phyloP scores from a whole-genome alignment of 1,140 invertebrate genomes.

The Pseudomyrmex flavicornis region DNA sequence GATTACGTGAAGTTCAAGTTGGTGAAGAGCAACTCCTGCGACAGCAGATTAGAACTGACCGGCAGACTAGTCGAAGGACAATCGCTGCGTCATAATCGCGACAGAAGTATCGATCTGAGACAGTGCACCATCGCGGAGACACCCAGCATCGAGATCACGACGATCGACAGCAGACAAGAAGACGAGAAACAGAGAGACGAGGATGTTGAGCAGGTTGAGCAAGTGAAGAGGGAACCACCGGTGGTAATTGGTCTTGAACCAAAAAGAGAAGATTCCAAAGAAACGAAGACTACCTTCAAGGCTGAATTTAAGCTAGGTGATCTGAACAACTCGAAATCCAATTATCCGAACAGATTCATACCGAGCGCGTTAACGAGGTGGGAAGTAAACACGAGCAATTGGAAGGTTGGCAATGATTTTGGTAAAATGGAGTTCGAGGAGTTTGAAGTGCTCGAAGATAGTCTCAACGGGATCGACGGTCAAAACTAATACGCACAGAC shows the following conservation, averaged over 20 bases:
- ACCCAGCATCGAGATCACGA: slow-evolving; percentile 81
- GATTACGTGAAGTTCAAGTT: slow-evolving; percentile 89
- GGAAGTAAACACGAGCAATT: slow-evolving; percentile 81
- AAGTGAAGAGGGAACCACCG: slow-evolving; percentile 80
- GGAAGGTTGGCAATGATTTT: slow-evolving; percentile 86
- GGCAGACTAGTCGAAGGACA: slow-evolving; percentile 85
- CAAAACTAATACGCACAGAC: slow-evolving; percentile 45
- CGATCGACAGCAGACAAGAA: slow-evolving; percentile 73
- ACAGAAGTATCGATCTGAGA: slow-evolving; percentile 68
- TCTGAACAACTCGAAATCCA: slow-evolving; percentile 71
- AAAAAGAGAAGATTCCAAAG: slow-evolving; percentile 83
- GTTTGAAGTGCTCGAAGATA: slow-evolving; percentile 90
- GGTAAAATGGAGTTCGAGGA: slow-evolving; percentile 94
- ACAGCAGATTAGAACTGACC: slow-evolving; percentile 91
- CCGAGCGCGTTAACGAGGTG: slow-evolving; percentile 80
- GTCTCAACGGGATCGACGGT: slow-evolving; percentile 85
- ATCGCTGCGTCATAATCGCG: slow-evolving; percentile 55
- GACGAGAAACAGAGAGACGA: slow-evolving; percentile 36
- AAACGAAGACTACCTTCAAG: slow-evolving; percentile 73
- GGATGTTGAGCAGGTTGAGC: slow-evolving; percentile 48
- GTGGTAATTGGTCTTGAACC: slow-evolving; percentile 81
- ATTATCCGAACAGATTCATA: slow-evolving; percentile 74
- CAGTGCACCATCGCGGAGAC: slow-evolving; percentile 80
- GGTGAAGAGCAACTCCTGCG: slow-evolving; percentile 94
- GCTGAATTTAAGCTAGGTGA: slow-evolving; percentile 80